Percentiles rank a stretch among this genome's conserved stretches.
Conservation (phyloP, 2,888 invertebrate species). For the Campoletis raptor region DNA sequence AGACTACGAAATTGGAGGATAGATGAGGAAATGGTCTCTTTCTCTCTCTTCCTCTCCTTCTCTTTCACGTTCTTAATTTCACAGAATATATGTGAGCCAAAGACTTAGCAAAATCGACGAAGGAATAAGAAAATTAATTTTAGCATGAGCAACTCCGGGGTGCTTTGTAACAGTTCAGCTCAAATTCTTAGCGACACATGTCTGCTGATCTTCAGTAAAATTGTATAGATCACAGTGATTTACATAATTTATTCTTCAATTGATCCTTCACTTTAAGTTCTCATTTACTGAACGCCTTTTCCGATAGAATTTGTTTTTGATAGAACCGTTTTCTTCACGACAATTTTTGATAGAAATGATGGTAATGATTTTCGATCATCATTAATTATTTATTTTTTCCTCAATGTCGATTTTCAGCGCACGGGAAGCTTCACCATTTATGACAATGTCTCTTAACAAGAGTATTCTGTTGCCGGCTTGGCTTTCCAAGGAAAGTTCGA, state of each 20-base stretch:
- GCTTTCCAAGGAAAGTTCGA: constrained; percentile 76
- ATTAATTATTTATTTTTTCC: constrained; percentile 22
- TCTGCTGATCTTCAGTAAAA: constrained; percentile 39
- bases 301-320: background rate
- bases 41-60: constrained; percentile 4
- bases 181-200: constrained; percentile 32
- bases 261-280: constrained; percentile 34
- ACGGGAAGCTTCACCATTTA: constrained; percentile 17
- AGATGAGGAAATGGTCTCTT: constrained; percentile 29
- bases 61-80: constrained; percentile 6
- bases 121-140: constrained; percentile 59
- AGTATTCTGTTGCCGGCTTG: constrained; percentile 60
- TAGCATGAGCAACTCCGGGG: constrained; percentile 27
- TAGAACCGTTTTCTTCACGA: constrained; percentile 37
- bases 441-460: constrained; percentile 46
- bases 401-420: constrained; percentile 29
- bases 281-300: constrained; percentile 8
- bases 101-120: constrained; percentile 50
- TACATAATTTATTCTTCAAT: constrained; percentile 33
- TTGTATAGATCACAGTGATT: constrained; percentile 43
- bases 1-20: constrained; percentile 55
- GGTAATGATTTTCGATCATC: constrained; percentile 22
- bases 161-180: constrained; percentile 41
- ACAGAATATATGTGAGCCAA: constrained; percentile 25
- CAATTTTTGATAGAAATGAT: constrained; percentile 56